A percentile compares a stretch with the other conserved stretches of the same genome.
Evolutionary conservation across 2,888 invertebrate genomes (phyloP).

Genomic region (Ophraella communa): DNA sequence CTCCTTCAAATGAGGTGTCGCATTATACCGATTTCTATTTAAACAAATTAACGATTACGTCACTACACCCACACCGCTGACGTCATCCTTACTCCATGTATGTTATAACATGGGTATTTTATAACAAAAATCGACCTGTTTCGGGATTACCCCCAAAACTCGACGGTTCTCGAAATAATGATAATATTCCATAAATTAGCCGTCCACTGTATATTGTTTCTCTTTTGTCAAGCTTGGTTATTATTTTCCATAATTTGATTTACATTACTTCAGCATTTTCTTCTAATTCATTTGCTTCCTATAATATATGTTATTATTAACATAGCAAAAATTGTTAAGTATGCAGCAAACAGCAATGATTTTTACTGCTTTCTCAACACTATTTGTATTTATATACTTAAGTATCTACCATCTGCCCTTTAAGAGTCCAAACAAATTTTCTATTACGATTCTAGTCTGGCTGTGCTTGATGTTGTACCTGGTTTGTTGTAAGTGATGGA

Average conservation of each 20-base stretch:
- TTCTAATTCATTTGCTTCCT: conserved; percentile 1
- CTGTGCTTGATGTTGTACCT: background rate
- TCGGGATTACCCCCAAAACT: too few species aligned
- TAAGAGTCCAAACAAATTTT: conserved; percentile 5
- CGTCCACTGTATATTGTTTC: background rate
- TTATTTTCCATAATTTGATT: background rate
- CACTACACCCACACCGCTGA: too few species aligned
- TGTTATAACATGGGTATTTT: too few species aligned
- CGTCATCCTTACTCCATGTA: too few species aligned
- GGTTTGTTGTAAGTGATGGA: background rate
- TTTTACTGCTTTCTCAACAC: conserved; percentile 15
- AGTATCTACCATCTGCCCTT: background rate
- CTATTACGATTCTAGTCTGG: conserved; percentile 9
- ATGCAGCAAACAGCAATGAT: conserved; percentile 14
- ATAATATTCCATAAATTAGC: too few species aligned
- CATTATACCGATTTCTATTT: too few species aligned
- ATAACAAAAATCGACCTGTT: too few species aligned
- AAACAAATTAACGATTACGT: too few species aligned
- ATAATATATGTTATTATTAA: background rate
- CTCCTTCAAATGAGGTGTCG: too few species aligned
- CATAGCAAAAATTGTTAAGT: conserved; percentile 15
- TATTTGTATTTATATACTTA: conserved; percentile 11
- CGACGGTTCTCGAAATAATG: too few species aligned
- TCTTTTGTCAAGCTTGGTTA: background rate
- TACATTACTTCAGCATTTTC: conserved; percentile 1